phyloP scores from a whole-genome alignment of 2,797 vertebrate species.

The Lerista edwardsae region DNA sequence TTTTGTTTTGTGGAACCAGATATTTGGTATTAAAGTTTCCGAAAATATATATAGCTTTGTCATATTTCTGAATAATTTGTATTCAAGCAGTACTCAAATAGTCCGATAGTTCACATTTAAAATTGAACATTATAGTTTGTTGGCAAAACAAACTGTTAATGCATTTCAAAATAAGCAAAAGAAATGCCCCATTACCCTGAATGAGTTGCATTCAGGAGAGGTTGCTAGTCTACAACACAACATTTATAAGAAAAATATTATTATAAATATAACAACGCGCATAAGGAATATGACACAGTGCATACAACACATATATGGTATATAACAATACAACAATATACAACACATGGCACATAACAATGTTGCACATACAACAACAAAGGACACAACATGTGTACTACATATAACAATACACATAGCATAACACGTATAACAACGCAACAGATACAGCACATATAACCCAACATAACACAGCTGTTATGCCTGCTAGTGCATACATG shows the following conservation, averaged over 20 bases:
- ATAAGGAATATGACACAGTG: no score
- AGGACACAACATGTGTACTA: no score
- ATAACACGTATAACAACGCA: no score
- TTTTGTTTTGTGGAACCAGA: neutral
- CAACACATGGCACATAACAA: no score
- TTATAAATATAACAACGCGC: no score
- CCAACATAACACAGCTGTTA: no score
- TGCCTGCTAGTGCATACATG: no score
- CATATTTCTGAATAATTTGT: neutral
- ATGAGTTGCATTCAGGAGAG: neutral
- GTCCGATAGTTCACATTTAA: neutral
- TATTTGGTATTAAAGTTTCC: neutral
- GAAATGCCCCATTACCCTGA: neutral
- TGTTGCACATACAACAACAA: no score
- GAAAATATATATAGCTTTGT: neutral
- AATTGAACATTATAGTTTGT: neutral
- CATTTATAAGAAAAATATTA: neutral
- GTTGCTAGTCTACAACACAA: neutral
- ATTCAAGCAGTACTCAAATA: neutral
- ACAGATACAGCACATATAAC: no score
- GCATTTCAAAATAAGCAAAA: neutral
- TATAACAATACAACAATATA: no score
- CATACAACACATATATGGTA: no score
- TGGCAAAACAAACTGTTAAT: neutral
- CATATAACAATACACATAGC: no score